A percentile compares a stretch with the other conserved stretches of the same genome.
phyloP scores from a whole-genome alignment of 2,113 vertebrate species.

The Pedionomus torquatus region DNA sequence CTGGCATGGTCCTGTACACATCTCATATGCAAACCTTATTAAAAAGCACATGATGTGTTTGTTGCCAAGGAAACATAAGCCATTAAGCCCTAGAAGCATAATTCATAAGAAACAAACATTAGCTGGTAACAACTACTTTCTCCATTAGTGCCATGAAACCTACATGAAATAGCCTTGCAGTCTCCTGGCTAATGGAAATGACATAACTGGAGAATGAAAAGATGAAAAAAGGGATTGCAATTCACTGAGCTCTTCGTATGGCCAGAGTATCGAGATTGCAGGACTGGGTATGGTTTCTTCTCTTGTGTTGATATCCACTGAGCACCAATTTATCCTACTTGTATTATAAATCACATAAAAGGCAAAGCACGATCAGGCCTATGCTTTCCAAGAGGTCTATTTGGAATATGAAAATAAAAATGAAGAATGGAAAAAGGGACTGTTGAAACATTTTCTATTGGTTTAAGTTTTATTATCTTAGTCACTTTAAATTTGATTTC shows the following conservation, averaged over 20 bases:
- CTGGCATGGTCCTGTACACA: neutral
- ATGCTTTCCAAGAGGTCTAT: neutral
- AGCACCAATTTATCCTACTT: neutral
- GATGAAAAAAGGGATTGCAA: neutral
- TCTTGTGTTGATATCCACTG: neutral
- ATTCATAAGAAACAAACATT: constrained; percentile 27
- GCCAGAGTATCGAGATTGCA: neutral
- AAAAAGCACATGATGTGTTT: constrained; percentile 8
- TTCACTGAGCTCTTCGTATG: neutral
- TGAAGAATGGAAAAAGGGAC: neutral
- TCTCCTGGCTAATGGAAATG: constrained; percentile 26
- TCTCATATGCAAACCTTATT: constrained; percentile 30
- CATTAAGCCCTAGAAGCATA: constrained; percentile 36
- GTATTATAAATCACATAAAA: neutral
- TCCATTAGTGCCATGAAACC: constrained; percentile 24
- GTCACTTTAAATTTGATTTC: neutral
- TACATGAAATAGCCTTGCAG: neutral
- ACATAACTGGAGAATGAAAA: neutral
- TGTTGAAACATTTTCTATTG: neutral
- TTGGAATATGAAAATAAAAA: neutral
- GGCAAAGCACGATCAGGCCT: neutral
- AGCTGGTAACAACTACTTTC: constrained; percentile 5
- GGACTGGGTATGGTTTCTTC: neutral
- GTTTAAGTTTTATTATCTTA: neutral
- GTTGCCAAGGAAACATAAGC: constrained; percentile 51